Conservation (phyloP, 2,797 vertebrate genomes). For the Distichodus sexfasciatus region DNA sequence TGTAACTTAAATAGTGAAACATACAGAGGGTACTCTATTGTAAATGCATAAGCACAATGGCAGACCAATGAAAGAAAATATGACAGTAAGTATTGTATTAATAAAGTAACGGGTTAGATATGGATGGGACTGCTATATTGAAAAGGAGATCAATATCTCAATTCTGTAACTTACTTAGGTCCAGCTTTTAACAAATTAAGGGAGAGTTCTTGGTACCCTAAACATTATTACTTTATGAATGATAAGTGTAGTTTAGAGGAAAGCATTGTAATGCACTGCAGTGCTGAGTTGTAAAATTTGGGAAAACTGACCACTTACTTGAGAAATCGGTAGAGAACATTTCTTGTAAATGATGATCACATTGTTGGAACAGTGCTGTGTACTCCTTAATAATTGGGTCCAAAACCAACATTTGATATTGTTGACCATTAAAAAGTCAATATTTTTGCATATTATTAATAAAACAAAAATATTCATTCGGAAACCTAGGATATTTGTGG, state of each 20-base stretch:
- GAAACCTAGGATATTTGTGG: conserved; percentile 3
- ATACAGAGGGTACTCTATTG: conserved; percentile 24
- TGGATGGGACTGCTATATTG: conserved; percentile 6
- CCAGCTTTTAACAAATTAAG: conserved; percentile 37
- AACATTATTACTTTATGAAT: conserved; percentile 41
- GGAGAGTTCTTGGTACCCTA: conserved; percentile 48
- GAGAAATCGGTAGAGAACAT: conserved; percentile 52
- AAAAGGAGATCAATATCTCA: conserved; percentile 6
- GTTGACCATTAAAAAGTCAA: conserved; percentile 46
- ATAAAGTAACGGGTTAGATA: conserved; percentile 9
- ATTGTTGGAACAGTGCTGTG: conserved; percentile 38
- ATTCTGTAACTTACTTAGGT: conserved; percentile 21
- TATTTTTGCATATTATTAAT: conserved; percentile 66
- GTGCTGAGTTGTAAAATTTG: conserved; percentile 49
- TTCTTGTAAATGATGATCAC: conserved; percentile 31
- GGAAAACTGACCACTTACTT: conserved; percentile 60
- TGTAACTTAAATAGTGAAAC: conserved; percentile 31
- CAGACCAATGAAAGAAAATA: conserved; percentile 19
- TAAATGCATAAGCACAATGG: conserved; percentile 27
- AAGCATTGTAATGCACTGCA: conserved; percentile 48
- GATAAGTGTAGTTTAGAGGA: conserved; percentile 42
- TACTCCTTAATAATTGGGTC: conserved; percentile 53
- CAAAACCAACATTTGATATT: conserved; percentile 49
- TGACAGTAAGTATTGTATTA: conserved; percentile 15
- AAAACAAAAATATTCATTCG: conserved; percentile 52